phyloP scores from a whole-genome alignment of 2,797 vertebrate species.

The Macropodus opercularis region DNA sequence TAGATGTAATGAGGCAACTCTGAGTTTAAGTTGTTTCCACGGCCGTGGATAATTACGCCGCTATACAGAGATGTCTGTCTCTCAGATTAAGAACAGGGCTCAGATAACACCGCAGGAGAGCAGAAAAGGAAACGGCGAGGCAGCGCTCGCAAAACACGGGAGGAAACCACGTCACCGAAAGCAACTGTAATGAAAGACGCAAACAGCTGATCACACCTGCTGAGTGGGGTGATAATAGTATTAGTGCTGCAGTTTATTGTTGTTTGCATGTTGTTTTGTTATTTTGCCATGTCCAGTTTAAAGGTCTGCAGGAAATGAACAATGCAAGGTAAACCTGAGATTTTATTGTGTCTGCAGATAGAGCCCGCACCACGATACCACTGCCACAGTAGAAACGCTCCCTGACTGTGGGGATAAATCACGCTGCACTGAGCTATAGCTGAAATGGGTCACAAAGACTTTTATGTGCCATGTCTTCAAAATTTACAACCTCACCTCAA shows the following conservation, averaged over 20 bases:
- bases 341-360: neutral
- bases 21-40: constrained; percentile 14
- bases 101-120: constrained; percentile 2
- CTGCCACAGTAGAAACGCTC: neutral
- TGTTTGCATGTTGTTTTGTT: neutral
- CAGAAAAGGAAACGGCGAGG: neutral
- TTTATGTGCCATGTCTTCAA: neutral
- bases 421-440: neutral
- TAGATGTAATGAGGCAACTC: neutral
- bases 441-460: neutral
- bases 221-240: neutral
- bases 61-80: neutral
- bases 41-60: constrained; percentile 4
- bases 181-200: too few relatives aligned
- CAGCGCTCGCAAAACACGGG: too few relatives aligned
- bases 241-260: too few relatives aligned
- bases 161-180: too few relatives aligned
- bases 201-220: neutral
- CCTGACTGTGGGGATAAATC: neutral
- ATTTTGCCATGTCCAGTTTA: too few relatives aligned
- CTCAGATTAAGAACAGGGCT: constrained; percentile 4
- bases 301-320: neutral
- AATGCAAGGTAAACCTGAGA: neutral
- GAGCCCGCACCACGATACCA: neutral
- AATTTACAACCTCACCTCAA: constrained; percentile 6